Percentiles rank a stretch among this genome's conserved stretches.
Evolutionary conservation across 2,797 vertebrate genomes (phyloP).

Genomic region (Gila robusta): DNA sequence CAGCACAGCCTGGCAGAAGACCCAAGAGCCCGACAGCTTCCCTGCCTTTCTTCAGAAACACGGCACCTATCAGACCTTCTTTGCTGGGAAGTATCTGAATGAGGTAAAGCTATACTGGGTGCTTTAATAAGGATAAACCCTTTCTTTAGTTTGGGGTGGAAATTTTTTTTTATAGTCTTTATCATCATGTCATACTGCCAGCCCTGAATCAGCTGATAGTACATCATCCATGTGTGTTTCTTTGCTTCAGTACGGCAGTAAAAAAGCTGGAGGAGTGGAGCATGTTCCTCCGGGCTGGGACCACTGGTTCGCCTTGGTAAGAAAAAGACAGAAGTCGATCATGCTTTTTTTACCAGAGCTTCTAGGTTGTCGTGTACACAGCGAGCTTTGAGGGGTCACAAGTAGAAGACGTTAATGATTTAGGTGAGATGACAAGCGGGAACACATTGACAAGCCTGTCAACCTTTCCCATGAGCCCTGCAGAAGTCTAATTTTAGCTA

Average conservation of each 20-base stretch:
- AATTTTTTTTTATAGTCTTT: neutral
- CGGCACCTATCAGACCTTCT: conserved; percentile 94
- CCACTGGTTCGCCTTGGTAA: conserved; percentile 95
- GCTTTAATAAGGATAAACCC: neutral
- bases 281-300: conserved; percentile 94
- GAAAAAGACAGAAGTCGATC: conserved; percentile 52
- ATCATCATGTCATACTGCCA: neutral
- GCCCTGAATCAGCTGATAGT: neutral
- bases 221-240: conserved; percentile 26
- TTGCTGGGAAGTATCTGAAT: conserved; percentile 97
- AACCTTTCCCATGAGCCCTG: conserved; percentile 29
- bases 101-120: conserved; percentile 78
- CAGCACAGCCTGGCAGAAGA: conserved; percentile 95
- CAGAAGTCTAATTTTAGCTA: neutral
- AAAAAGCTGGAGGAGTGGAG: conserved; percentile 88
- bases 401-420: neutral
- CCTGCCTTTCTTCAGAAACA: conserved; percentile 84
- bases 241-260: conserved; percentile 87
- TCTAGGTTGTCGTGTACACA: neutral
- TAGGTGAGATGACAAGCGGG: neutral
- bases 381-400: neutral
- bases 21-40: conserved; percentile 88
- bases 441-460: conserved; percentile 19
- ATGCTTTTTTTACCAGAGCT: neutral
- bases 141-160: neutral